phyloP scores from a whole-genome alignment of 2,113 vertebrate genomes.

The Pyxicephalus adspersus region DNA sequence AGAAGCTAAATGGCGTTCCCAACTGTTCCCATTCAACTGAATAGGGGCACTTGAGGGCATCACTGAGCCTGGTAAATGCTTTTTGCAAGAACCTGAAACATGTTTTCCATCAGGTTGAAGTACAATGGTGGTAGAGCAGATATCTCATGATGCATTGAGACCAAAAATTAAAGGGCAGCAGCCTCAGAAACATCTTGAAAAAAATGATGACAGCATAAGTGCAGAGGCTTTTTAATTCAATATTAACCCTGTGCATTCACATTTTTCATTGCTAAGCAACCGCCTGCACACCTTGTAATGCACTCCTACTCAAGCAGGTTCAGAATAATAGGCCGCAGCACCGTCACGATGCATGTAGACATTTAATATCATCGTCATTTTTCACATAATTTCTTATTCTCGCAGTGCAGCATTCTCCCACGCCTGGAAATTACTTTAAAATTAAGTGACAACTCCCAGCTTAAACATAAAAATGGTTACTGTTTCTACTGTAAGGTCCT shows the following conservation, averaged over 20 bases:
- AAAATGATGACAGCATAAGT: not conserved
- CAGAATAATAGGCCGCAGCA: not conserved
- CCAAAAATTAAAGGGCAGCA: no score
- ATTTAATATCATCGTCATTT: not conserved
- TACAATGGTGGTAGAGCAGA: no score
- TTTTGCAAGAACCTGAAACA: no score
- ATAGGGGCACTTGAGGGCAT: no score
- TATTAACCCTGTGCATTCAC: not conserved
- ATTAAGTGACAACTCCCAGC: not conserved
- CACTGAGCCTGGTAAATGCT: no score
- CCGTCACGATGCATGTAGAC: conserved; percentile 6
- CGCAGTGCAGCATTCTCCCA: conserved; percentile 20
- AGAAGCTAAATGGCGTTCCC: no score
- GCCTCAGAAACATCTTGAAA: no score
- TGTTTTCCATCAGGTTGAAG: no score
- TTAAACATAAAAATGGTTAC: no score
- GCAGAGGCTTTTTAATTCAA: not conserved
- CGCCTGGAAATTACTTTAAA: conserved; percentile 13
- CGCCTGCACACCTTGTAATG: not conserved
- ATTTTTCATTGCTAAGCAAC: conserved; percentile 42
- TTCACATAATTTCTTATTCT: conserved; percentile 23
- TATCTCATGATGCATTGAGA: no score
- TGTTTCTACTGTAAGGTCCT: no score
- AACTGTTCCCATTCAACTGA: no score
- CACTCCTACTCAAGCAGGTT: conserved; percentile 25